Base-by-base conservation (phyloP, 2,797 vertebrate species). In the Malacoraja senta region DNA sequence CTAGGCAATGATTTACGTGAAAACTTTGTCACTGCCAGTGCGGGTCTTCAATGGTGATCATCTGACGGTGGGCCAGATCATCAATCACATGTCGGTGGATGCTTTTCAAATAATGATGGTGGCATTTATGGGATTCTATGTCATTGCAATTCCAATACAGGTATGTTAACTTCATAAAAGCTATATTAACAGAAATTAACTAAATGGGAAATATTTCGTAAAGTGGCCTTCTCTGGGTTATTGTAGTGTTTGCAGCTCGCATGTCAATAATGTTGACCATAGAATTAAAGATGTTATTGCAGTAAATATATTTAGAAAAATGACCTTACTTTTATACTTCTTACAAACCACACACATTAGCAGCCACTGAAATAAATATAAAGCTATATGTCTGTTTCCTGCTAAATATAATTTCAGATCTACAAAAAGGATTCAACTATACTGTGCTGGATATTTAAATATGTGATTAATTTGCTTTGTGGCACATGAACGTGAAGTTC, bases 71-170 rank as follows among this genome's bases (percentile, higher is more conserved):
- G 90, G 90, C 38, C 90, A 92, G 65, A 53, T 92, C n/a, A 92
- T 92, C 9, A 92, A 92, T 92, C 44, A 92, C 90, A 74, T 92
- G 90, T 92, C 90, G 53, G 44, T 92, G 44, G 90, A 92, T 58
- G 24, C 90, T 53, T 92, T 76, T 29, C 90, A 92, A 58, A 53
- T 92, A 72, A 92, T 76, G 90, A 92, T 92, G 90, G 71, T 38
- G 26, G 90, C 90, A 76, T 92, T 74, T 92, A 44, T 92, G 35
- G 90, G 90, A 92, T 92, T 24, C 38, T 92, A 92, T 76, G 17
- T 92, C 26, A n/a, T 92, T 76, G 35, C 90, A 76, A 92, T 92
- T 92, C 90, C 90, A 8, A 76, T 76, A 92, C 90, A 92, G 90
- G 90, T 92, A 74, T 24, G 90, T 74, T 72, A 26, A 26, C 6